Percentiles rank a stretch among this genome's conserved stretches.
These are phyloP conservation scores for Caenorhabditis sp. DNA, from an alignment of 2,888 invertebrate species.

Conservation along the genomic window DNA sequence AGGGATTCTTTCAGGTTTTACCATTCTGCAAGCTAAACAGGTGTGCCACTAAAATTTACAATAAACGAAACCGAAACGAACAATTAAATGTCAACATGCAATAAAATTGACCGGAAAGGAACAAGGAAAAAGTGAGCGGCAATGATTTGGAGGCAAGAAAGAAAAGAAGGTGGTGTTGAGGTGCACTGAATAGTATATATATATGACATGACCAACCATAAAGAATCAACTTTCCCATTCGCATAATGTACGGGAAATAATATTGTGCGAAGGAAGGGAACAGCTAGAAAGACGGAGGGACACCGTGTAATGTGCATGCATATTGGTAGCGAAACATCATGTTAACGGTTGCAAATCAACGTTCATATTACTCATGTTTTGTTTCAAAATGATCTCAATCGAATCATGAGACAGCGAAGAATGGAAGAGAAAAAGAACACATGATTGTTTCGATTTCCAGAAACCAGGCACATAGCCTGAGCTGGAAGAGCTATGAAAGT, in stretches of 20 bases:
- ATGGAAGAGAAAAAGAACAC: background rate
- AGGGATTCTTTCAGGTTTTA: background rate
- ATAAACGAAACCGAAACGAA: no score
- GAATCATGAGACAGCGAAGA: background rate
- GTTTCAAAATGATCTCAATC: background rate
- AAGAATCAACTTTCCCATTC: slow-evolving; percentile 9
- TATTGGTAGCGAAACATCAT: no score
- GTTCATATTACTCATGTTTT: slow-evolving; percentile 1
- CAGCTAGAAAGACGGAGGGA: no score
- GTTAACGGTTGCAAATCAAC: background rate
- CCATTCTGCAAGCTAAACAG: background rate
- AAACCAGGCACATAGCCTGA: no score
- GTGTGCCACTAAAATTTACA: no score
- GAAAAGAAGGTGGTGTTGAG: background rate
- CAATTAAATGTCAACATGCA: background rate
- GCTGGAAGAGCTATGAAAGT: no score
- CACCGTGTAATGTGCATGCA: no score
- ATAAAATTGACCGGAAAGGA: background rate
- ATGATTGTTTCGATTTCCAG: background rate
- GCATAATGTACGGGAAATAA: slow-evolving; percentile 3
- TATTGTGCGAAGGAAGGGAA: background rate
- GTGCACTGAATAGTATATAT: slow-evolving; percentile 2
- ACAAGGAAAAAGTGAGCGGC: background rate
- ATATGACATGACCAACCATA: background rate
- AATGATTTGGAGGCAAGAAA: background rate